phyloP scores from a whole-genome alignment of 2,113 vertebrate species.

The Jaculus jaculus region DNA sequence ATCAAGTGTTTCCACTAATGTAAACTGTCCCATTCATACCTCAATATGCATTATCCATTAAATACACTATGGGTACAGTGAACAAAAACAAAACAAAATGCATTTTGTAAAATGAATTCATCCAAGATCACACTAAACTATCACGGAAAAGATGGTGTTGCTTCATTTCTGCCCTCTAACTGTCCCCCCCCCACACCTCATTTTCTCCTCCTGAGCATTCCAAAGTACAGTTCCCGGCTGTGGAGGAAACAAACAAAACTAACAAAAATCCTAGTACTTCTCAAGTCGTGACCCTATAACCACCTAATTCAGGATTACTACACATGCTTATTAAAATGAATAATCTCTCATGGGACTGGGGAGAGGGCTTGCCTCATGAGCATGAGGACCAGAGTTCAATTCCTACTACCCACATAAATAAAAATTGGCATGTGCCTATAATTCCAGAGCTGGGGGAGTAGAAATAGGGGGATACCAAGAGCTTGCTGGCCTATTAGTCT shows the following conservation, averaged over 20 bases:
- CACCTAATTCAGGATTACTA: neutral
- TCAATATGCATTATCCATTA: neutral
- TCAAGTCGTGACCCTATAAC: neutral
- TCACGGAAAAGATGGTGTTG: neutral
- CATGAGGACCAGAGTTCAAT: too few species aligned
- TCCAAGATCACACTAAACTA: neutral
- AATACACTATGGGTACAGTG: neutral
- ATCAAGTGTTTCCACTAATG: neutral
- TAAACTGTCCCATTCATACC: neutral
- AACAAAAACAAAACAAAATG: neutral
- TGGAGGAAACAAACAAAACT: too few species aligned
- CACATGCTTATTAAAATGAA: neutral
- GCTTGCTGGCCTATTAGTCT: too few species aligned
- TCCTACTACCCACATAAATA: too few species aligned
- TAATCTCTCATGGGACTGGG: neutral
- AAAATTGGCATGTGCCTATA: too few species aligned
- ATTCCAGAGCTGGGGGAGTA: too few species aligned
- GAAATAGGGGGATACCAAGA: too few species aligned
- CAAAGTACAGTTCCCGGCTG: neutral
- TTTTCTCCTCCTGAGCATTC: neutral
- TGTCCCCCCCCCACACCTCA: neutral
- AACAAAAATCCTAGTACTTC: neutral
- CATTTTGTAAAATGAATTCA: neutral
- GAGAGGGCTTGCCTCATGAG: too few species aligned
- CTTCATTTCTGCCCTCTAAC: neutral